Conservation (phyloP, 2,113 vertebrate genomes). For the Camarhynchus parvulus region DNA sequence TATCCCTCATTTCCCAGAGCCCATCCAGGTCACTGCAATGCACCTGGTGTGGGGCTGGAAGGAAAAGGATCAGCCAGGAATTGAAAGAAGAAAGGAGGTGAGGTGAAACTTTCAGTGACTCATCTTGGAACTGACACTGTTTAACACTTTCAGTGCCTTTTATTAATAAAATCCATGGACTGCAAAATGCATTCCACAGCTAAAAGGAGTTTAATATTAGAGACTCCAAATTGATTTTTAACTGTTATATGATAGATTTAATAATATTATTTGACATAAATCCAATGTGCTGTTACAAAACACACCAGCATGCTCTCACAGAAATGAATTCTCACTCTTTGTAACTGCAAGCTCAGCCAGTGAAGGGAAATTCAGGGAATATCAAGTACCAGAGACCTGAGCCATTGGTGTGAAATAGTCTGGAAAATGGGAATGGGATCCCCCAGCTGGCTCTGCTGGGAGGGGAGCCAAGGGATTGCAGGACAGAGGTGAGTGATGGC, state of each 20-base stretch:
- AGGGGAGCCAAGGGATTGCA: not conserved
- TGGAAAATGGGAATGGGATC: not conserved
- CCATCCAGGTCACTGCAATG: fast-evolving
- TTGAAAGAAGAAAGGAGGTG: not conserved
- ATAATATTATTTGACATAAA: not conserved
- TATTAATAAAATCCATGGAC: not conserved
- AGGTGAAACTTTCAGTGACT: not conserved
- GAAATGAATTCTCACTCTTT: not conserved
- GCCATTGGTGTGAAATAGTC: not conserved
- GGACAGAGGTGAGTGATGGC: not conserved
- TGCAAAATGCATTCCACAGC: not conserved
- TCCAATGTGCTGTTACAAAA: not conserved
- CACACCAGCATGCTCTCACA: not conserved
- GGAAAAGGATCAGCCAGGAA: not conserved
- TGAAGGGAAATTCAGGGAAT: not conserved
- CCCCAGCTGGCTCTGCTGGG: not conserved
- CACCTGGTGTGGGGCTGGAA: not conserved
- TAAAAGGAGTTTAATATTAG: not conserved
- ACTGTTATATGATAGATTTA: not conserved
- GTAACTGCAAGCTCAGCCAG: not conserved
- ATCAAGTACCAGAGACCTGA: not conserved
- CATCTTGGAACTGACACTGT: not conserved
- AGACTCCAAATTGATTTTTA: not conserved
- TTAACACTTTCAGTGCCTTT: not conserved
- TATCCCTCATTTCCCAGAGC: not conserved